phyloP scores from a whole-genome alignment of 2,113 vertebrate genomes.

The Anoplopoma fimbria region DNA sequence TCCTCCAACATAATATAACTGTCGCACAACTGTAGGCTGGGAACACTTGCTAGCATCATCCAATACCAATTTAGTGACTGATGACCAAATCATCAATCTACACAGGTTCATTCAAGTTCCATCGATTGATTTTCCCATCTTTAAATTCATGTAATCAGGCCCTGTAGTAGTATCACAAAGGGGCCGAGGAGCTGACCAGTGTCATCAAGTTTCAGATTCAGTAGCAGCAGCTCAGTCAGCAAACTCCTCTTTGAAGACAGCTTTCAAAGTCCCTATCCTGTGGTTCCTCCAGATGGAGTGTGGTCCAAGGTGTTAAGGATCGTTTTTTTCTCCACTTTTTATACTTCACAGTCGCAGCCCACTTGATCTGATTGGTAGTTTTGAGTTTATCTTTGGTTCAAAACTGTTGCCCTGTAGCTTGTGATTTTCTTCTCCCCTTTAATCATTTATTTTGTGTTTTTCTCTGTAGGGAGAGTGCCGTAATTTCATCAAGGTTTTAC shows the following conservation, averaged over 20 bases:
- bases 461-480: slow-evolving; percentile 91
- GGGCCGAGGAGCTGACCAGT: background rate
- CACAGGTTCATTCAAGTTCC: background rate
- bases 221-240: slow-evolving; percentile 47
- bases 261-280: slow-evolving; percentile 31
- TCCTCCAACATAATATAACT: background rate
- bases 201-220: slow-evolving; percentile 27
- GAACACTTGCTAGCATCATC: background rate
- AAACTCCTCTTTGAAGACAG: slow-evolving; percentile 48
- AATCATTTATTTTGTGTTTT: slow-evolving; percentile 23
- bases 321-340: slow-evolving; percentile 46
- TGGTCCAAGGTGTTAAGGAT: slow-evolving; percentile 37
- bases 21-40: background rate
- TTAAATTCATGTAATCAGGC: slow-evolving; percentile 6
- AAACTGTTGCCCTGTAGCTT: background rate
- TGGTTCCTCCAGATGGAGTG: slow-evolving; percentile 57
- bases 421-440: slow-evolving; percentile 30
- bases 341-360: slow-evolving; percentile 25
- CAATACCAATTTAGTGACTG: background rate
- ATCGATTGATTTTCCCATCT: background rate
- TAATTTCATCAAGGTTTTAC: slow-evolving; percentile 96
- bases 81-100: background rate
- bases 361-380: slow-evolving; percentile 30
- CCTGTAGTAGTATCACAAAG: slow-evolving; percentile 17
- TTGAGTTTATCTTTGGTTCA: slow-evolving; percentile 3